These are phyloP conservation scores for Cassiopea andromeda DNA, from an alignment of 30 jellyfish, hydroid and myxozoan species.

Conservation along the genomic window DNA sequence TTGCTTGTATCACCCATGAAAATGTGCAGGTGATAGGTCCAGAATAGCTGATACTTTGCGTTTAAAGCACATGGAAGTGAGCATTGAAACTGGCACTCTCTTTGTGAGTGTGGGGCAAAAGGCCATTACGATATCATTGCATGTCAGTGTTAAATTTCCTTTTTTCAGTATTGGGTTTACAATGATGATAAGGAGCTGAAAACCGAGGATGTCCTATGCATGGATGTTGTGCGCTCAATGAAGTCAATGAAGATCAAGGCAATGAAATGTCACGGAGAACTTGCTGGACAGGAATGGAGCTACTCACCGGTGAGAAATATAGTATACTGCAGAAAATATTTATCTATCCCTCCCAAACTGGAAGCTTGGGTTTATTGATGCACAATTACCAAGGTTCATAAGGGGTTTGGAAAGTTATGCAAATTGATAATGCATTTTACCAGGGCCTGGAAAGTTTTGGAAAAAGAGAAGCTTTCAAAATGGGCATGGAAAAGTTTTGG, in stretches of 20 bases:
- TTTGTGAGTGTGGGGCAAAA: too few species aligned
- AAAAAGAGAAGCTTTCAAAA: too few species aligned
- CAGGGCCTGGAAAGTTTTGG: too few species aligned
- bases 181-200: slow-evolving; percentile 66
- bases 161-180: slow-evolving; percentile 63
- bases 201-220: slow-evolving; percentile 65
- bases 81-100: too few species aligned
- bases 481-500: too few species aligned
- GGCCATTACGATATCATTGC: not conserved
- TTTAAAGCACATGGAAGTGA: too few species aligned
- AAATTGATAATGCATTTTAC: too few species aligned
- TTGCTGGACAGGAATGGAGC: slow-evolving; percentile 88
- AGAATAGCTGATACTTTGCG: too few species aligned
- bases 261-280: slow-evolving; percentile 91
- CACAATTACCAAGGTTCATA: too few species aligned
- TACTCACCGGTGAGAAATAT: slow-evolving; percentile 45
- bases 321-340: not conserved
- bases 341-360: not conserved
- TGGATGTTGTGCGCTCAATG: slow-evolving; percentile 67
- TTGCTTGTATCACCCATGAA: too few species aligned
- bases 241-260: slow-evolving; percentile 40
- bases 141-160: not conserved
- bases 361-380: not conserved
- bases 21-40: too few species aligned
- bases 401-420: too few species aligned